Base-by-base conservation (phyloP, 2,888 invertebrate genomes). In the Cryptocephalus moraei region DNA sequence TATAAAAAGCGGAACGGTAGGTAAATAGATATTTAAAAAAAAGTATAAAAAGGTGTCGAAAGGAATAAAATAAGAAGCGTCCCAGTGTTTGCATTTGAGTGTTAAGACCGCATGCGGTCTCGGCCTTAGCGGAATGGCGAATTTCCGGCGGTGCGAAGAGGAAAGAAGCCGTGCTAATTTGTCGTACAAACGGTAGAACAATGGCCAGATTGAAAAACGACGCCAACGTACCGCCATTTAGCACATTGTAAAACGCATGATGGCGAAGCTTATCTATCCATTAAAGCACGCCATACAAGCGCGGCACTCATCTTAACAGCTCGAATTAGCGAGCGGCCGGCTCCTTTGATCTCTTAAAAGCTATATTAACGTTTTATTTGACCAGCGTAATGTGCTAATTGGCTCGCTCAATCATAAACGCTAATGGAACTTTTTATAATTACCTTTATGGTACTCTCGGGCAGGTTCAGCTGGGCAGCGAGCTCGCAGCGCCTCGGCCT, bases 361-460 rank as follows among this genome's bases (percentile, higher is more conserved):
- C 63, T 59, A 57, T 64, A 67, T 66, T 66, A 68, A 62, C 62
- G 61, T 63, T 63, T 63, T 64, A 60, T 67, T 66, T 63, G 58
- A 58, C 51, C 56, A 56, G 46, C 43, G 60, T 49, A 56, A 67
- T 62, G 67, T 67, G 68, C 58, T 68, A 68, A 68, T 67, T 67
- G 58, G 49, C 49, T 44, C 48, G 41, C 41, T 49, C 49, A 47
- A 53, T 56, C 50, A 49, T 50, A 53, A 48, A 50, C 43, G 45
- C 53, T 55, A 55, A 56, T 54, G 56, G 54, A 54, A 48, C 10
- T 43, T 40, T 40, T 40, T 40, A 40, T 40, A 33, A 64, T 62
- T 73, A 96, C 96, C 86, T 99, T 99, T 57, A 99, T 99, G 2
- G 97, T 99, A 32, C 92, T 91, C 70, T 99, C 99, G 0, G 97